phyloP scores from a whole-genome alignment of 2,888 invertebrate genomes.

The Hoplodrina blanda region DNA sequence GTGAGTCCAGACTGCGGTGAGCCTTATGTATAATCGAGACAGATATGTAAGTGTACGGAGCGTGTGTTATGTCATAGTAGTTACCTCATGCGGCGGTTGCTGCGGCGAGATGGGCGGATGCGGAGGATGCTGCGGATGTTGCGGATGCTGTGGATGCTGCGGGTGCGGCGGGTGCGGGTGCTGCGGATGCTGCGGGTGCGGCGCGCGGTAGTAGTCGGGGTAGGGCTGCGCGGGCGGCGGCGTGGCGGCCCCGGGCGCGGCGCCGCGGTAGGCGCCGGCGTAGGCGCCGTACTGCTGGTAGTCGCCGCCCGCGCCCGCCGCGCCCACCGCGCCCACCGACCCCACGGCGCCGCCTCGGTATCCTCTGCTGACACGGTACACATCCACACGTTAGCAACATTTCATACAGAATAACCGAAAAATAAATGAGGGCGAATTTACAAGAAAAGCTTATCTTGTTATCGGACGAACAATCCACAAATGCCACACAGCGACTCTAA shows the following conservation, averaged over 20 bases:
- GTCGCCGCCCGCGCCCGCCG: slow-evolving; percentile 56
- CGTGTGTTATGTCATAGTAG: slow-evolving; percentile 7
- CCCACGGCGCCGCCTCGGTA: slow-evolving; percentile 71
- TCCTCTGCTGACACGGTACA: slow-evolving; percentile 69
- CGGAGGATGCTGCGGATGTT: slow-evolving; percentile 70
- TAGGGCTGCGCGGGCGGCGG: slow-evolving; percentile 82
- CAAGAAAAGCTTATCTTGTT: too few relatives aligned
- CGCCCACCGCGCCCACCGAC: slow-evolving; percentile 33
- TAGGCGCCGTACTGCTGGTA: slow-evolving; percentile 87
- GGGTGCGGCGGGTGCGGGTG: slow-evolving; percentile 74
- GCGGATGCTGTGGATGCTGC: slow-evolving; percentile 69
- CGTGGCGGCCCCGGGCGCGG: slow-evolving; percentile 75
- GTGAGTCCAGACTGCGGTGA: slow-evolving; percentile 25
- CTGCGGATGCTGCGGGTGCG: slow-evolving; percentile 76
- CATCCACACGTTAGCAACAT: neutral
- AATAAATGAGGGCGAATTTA: too few relatives aligned
- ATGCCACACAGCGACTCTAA: too few relatives aligned
- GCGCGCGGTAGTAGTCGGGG: slow-evolving; percentile 85
- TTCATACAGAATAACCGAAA: neutral
- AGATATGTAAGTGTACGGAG: neutral
- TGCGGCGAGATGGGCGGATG: slow-evolving; percentile 69
- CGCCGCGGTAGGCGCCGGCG: slow-evolving; percentile 83
- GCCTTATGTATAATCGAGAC: slow-evolving; percentile 7
- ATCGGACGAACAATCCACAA: too few relatives aligned
- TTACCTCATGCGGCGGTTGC: slow-evolving; percentile 79